Evolutionary conservation across 2,797 vertebrate species (phyloP).

Genomic region (Euthynnus affinis): DNA sequence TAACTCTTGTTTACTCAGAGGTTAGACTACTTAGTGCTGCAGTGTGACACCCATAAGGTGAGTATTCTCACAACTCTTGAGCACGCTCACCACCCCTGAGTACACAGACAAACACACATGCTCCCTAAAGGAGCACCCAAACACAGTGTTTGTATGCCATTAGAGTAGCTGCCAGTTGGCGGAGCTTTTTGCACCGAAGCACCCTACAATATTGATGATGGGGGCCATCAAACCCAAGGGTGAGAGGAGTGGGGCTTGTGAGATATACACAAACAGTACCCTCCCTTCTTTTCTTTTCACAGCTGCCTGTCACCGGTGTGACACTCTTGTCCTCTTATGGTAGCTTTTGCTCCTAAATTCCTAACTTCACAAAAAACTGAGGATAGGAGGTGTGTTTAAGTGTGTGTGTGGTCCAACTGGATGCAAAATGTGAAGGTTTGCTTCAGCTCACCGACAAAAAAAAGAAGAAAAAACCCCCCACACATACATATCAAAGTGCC

Average conservation of each 20-base stretch:
- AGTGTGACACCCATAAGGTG: slow-evolving; percentile 63
- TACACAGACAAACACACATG: slow-evolving; percentile 58
- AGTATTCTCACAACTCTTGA: slow-evolving; percentile 53
- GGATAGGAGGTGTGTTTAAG: background rate
- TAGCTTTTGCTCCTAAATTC: slow-evolving; percentile 30
- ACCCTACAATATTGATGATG: slow-evolving; percentile 53
- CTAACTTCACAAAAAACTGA: slow-evolving; percentile 11
- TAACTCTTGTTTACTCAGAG: slow-evolving; percentile 62
- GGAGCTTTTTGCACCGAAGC: slow-evolving; percentile 30
- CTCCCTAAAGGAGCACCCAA: slow-evolving; percentile 57
- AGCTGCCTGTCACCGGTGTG: slow-evolving; percentile 61
- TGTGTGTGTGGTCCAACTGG: slow-evolving; percentile 11
- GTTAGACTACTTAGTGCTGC: slow-evolving; percentile 54
- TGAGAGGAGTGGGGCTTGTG: slow-evolving; percentile 1
- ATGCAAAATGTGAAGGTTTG: background rate
- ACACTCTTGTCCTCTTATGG: slow-evolving; percentile 5
- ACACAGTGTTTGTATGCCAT: slow-evolving; percentile 45
- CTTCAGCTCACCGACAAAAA: background rate
- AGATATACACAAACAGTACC: slow-evolving; percentile 31
- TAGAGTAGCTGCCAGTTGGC: slow-evolving; percentile 53
- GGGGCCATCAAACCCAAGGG: slow-evolving; percentile 13
- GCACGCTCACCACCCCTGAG: slow-evolving; percentile 41
- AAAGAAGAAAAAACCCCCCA: background rate
- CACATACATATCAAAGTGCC: background rate
- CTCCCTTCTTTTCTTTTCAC: slow-evolving; percentile 56